A percentile compares a stretch with the other conserved stretches of the same genome.
phyloP scores from a whole-genome alignment of 2,113 vertebrate species.

The Peromyscus californicus region DNA sequence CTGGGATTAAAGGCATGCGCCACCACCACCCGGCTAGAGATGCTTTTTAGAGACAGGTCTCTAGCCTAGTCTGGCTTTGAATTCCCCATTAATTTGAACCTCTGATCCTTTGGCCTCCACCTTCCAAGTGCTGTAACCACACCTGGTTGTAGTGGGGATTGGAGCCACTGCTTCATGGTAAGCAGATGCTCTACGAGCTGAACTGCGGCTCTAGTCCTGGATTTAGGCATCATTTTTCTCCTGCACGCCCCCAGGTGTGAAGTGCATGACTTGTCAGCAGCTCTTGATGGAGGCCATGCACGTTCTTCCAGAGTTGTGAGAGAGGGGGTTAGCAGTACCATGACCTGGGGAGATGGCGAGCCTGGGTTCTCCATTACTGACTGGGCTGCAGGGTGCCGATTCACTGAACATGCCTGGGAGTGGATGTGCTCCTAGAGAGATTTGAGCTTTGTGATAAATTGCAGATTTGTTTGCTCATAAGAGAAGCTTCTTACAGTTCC shows the following conservation, averaged over 20 bases:
- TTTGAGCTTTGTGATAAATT: background rate
- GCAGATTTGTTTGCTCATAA: background rate
- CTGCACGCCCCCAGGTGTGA: background rate
- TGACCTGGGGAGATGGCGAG: background rate
- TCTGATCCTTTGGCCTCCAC: background rate
- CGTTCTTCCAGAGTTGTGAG: background rate
- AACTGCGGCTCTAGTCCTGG: background rate
- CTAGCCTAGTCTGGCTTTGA: background rate
- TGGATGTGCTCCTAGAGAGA: background rate
- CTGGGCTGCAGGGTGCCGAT: background rate
- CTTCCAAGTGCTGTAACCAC: background rate
- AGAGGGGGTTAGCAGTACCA: background rate
- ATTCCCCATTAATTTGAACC: background rate
- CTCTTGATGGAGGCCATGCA: background rate
- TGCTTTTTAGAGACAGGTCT: background rate
- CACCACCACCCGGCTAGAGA: background rate
- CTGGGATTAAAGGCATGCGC: background rate
- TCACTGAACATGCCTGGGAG: conserved; percentile 10
- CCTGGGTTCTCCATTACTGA: background rate
- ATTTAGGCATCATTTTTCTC: conserved; percentile 2
- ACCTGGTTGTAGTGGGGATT: background rate
- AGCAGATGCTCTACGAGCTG: background rate
- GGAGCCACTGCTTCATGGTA: background rate
- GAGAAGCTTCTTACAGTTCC: background rate
- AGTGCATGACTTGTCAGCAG: background rate